Base-by-base conservation (phyloP, 2,797 vertebrate genomes). In the Sphenopsis melanotis region DNA sequence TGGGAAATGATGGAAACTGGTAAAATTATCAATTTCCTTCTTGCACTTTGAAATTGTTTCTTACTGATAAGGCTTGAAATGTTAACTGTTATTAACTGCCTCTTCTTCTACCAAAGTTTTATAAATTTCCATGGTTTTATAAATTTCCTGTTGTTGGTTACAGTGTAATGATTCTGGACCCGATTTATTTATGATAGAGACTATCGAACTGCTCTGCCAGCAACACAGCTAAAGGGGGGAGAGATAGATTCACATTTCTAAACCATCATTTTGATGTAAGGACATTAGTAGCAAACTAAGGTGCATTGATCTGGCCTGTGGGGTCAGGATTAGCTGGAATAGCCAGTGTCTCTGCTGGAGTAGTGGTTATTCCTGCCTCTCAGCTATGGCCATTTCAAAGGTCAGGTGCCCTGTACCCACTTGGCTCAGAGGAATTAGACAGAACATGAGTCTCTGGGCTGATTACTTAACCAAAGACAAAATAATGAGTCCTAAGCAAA, bases 401-500 rank as follows among this genome's bases (percentile, higher is more conserved):
- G 98, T 99, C 98, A 98, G 98, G 97, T 98, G 98, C 97, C 97
- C 97, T 96, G 95, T 97, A 97, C 98, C 96, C 97, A 95, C 97
- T 98, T 96, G 98, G 98, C 98, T 98, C 97, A 98, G 97, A 98
- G 98, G 98, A 98, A 98, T 98, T 98, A 98, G 98, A 97, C 97
- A 97, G 98, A 98, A 98, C 98, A 98, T 97, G 97, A 97, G 98
- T 98, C 98, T 97, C 98, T 98, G 98, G 97, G 98, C 98, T 98
- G 98, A 98, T 99, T 99, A 99, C 98, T 99, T 98, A 99, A 99
- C 98, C 98, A 99, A 98, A 99, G 98, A 99, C 98, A 98, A 98
- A 98, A 98, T 99, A 99, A 99, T 99, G 98, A 99, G 99, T 99
- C 98, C 98, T 99, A 98, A 98, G 99, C 99, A 99, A 99, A 99